These are phyloP conservation scores for Musca vetustissima DNA, from an alignment of 1,140 invertebrate genomes.

Conservation along the genomic window DNA sequence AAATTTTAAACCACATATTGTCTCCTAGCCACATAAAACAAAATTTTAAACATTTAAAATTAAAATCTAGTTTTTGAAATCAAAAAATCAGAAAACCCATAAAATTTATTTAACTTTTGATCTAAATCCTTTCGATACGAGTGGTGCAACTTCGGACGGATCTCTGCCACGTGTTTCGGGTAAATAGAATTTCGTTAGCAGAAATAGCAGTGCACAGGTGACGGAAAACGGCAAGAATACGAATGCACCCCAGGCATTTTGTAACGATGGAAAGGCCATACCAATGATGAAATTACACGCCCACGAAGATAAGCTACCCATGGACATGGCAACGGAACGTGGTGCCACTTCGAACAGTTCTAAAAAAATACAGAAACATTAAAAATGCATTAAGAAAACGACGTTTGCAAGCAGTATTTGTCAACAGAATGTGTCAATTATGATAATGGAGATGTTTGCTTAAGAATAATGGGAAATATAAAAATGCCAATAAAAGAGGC, in stretches of 20 bases:
- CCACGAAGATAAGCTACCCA: slow-evolving; percentile 89
- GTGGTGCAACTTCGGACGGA: slow-evolving; percentile 62
- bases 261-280: slow-evolving; percentile 73
- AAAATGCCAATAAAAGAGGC: too few species aligned
- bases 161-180: slow-evolving; percentile 71
- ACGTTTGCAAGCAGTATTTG: background rate
- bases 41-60: background rate
- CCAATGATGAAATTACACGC: slow-evolving; percentile 86
- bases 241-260: slow-evolving; percentile 65
- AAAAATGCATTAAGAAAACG: slow-evolving; percentile 25
- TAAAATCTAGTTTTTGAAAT: background rate
- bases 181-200: slow-evolving; percentile 69
- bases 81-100: too few species aligned
- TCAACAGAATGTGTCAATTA: too few species aligned
- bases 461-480: too few species aligned
- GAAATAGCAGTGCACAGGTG: slow-evolving; percentile 62
- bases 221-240: slow-evolving; percentile 72
- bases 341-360: slow-evolving; percentile 88
- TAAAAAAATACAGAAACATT: too few species aligned
- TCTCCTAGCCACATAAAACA: too few species aligned
- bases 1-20: background rate
- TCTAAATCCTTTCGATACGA: slow-evolving; percentile 58
- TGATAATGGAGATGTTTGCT: too few species aligned
- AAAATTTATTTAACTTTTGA: slow-evolving; percentile 48
- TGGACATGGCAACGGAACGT: slow-evolving; percentile 80